These are phyloP conservation scores for Pteruthius melanotis DNA, from an alignment of 2,113 vertebrate species.

Conservation along the genomic window DNA sequence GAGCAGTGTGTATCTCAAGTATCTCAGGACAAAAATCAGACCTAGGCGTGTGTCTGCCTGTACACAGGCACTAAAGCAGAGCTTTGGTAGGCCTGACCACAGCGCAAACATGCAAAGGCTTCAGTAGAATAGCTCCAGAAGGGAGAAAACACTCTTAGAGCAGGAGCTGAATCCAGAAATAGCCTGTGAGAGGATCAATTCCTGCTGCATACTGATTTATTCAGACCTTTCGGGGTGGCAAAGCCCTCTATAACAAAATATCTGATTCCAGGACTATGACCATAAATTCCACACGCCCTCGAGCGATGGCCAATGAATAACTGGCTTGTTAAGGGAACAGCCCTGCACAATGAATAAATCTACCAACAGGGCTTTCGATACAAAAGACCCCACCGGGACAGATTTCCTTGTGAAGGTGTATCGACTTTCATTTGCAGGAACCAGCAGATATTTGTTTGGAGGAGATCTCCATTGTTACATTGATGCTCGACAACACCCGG, in stretches of 20 bases:
- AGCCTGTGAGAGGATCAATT: conserved; percentile 44
- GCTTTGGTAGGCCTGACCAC: not conserved
- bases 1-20: not conserved
- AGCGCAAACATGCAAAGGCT: not conserved
- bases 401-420: conserved; percentile 51
- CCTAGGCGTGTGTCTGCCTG: rapidly evolving
- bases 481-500: not conserved
- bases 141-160: not conserved
- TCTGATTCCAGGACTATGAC: conserved; percentile 49
- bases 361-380: conserved; percentile 51
- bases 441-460: conserved; percentile 32
- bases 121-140: not conserved
- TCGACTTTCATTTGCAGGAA: conserved; percentile 43
- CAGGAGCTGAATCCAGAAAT: not conserved
- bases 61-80: not conserved
- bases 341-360: conserved; percentile 61
- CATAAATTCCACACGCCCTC: conserved; percentile 49
- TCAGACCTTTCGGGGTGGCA: conserved; percentile 15
- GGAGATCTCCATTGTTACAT: conserved; percentile 9
- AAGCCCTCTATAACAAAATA: conserved; percentile 54
- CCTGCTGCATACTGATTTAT: conserved; percentile 54
- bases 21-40: not conserved
- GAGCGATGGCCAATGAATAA: conserved; percentile 60
- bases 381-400: conserved; percentile 29
- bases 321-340: conserved; percentile 49